phyloP scores from a whole-genome alignment of 2,113 vertebrate species.

The Nymphicus hollandicus region DNA sequence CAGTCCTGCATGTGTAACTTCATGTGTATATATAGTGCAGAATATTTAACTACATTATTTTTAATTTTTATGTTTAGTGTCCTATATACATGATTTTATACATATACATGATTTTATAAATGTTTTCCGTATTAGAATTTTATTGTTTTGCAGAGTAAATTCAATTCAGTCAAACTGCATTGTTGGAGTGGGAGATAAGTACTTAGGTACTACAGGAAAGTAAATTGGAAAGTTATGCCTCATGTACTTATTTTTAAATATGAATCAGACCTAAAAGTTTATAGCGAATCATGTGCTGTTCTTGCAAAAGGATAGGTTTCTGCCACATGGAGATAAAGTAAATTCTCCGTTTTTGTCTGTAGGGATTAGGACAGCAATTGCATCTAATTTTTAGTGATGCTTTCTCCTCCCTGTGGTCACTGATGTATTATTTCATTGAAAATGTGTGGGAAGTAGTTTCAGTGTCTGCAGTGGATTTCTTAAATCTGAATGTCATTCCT shows the following conservation, averaged over 20 bases:
- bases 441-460: neutral
- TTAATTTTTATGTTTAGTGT: neutral
- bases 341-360: slow-evolving; percentile 20
- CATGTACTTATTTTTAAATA: neutral
- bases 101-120: neutral
- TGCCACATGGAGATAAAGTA: slow-evolving; percentile 37
- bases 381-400: slow-evolving; percentile 31
- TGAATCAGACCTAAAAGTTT: slow-evolving; percentile 15
- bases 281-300: neutral
- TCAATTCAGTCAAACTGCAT: neutral
- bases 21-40: neutral
- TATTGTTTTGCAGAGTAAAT: neutral
- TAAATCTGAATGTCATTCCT: neutral
- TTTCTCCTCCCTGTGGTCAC: slow-evolving; percentile 22
- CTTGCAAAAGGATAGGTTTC: slow-evolving; percentile 25
- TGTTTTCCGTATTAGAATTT: neutral
- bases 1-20: neutral
- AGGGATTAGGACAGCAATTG: slow-evolving; percentile 42
- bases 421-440: slow-evolving; percentile 18
- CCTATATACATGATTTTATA: neutral
- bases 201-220: neutral
- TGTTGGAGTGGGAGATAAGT: slow-evolving; percentile 22
- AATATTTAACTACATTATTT: neutral
- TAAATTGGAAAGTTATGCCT: slow-evolving; percentile 13
- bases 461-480: neutral